Evolutionary conservation across 2,113 vertebrate species (phyloP).

Genomic region (Tringa solitaria): DNA sequence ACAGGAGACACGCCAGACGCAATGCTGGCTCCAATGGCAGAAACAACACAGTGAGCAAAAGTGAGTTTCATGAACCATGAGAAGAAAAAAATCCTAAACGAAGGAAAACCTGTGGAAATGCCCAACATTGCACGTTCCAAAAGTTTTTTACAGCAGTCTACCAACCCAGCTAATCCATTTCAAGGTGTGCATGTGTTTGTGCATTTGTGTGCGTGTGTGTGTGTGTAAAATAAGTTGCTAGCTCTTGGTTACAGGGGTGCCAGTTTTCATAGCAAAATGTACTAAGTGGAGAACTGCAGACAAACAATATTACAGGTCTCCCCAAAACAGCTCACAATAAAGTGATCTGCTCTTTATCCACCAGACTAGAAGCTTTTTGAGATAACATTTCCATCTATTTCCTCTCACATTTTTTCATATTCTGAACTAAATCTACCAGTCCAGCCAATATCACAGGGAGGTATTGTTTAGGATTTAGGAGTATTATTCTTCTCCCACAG

Average conservation of each 20-base stretch:
- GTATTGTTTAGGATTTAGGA: neutral
- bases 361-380: neutral
- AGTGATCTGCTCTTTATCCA: neutral
- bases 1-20: accelerated
- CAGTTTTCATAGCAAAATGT: neutral
- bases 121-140: accelerated
- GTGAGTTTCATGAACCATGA: neutral
- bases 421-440: neutral
- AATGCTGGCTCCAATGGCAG: neutral
- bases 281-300: neutral
- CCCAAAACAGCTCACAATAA: neutral
- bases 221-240: neutral
- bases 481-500: neutral
- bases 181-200: neutral
- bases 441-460: neutral
- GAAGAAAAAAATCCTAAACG: neutral
- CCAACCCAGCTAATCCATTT: neutral
- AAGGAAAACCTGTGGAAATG: neutral
- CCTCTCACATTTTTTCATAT: neutral
- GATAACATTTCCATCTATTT: neutral
- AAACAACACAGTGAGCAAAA: neutral
- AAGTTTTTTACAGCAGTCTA: neutral
- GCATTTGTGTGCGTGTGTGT: accelerated
- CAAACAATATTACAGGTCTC: neutral
- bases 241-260: neutral